Percentiles rank a stretch among this genome's conserved stretches.
phyloP scores from a whole-genome alignment of 2,888 invertebrate genomes.

The Perizoma affinitatum region DNA sequence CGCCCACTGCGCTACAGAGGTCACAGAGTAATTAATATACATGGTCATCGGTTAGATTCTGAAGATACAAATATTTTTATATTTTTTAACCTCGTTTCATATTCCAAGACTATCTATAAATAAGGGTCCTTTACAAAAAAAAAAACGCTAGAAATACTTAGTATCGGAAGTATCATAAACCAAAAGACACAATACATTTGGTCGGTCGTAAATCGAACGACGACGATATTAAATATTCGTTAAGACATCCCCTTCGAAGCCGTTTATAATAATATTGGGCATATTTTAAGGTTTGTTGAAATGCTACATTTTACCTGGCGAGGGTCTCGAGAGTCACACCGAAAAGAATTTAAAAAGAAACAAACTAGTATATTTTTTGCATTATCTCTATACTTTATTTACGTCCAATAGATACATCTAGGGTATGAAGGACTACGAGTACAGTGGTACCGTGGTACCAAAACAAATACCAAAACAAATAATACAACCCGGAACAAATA shows the following conservation, averaged over 20 bases:
- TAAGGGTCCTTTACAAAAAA: slow-evolving; percentile 29
- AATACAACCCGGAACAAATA: too few relatives aligned
- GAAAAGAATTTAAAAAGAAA: slow-evolving; percentile 11
- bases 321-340: slow-evolving; percentile 29
- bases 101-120: slow-evolving; percentile 27
- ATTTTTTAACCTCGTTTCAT: slow-evolving; percentile 1
- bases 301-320: slow-evolving; percentile 39
- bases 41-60: too few relatives aligned
- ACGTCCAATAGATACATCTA: too few relatives aligned
- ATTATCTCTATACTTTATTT: too few relatives aligned
- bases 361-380: too few relatives aligned
- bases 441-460: too few relatives aligned
- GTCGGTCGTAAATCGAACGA: slow-evolving; percentile 61
- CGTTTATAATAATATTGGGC: slow-evolving; percentile 76
- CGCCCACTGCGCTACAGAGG: too few relatives aligned
- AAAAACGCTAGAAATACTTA: slow-evolving; percentile 33
- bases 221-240: slow-evolving; percentile 78
- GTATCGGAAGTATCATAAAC: slow-evolving; percentile 42
- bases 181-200: slow-evolving; percentile 60
- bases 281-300: slow-evolving; percentile 54
- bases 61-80: background rate
- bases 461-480: too few relatives aligned
- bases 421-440: too few relatives aligned
- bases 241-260: slow-evolving; percentile 67
- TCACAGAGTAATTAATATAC: too few relatives aligned